Evolutionary conservation across 2,797 vertebrate genomes (phyloP), one percentile per base, ranked within the genome.

Genomic region (Argyrosomus regius): DNA sequence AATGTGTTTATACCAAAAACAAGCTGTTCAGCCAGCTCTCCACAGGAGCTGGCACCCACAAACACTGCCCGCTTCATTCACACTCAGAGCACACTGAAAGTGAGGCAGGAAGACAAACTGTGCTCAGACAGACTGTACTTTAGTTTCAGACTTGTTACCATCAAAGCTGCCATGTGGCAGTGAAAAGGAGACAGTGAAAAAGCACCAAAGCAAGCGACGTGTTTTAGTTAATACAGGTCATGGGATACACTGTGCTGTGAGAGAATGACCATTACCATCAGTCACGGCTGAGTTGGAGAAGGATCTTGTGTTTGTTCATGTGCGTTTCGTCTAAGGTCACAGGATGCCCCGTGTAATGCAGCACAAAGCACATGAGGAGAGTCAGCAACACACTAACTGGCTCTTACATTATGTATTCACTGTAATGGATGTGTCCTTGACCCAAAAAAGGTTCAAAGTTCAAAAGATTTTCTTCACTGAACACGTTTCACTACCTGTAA

Each of bases 11-110:
- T 22, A 56, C 66, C 39, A 75, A 73, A 39, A 86, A 88, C 67
- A 78, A 49, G 13, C 64, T 35, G 10, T 72, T 57, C 11, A 13
- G 85, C 75, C 83, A 64, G 31, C 64, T 77, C 56, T 35, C 79
- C 46, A 59, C 46, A 52, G 77, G 75, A 72, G 14, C 71, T 9
- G 18, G 71, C 62, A 39, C 50, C 69, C 22, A 18, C 58, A n/a
- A 20, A 2, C 70, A 69, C 10, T 22, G 11, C 17, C 77, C 22
- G 73, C 57, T 72, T 73, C 78, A 78, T 82, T 88, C 75, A 84
- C 69, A 80, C 41, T 35, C 78, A 45, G 61, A 75, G 60, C 76
- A 82, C 77, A 74, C 49, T 65, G 35, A 5, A 2, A 50, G 80
- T 18, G 22, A 3, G 53, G 56, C 63, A 50, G 28, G 31, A 45